Conservation (phyloP, 2,797 vertebrate genomes). For the Oophaga sylvatica region DNA sequence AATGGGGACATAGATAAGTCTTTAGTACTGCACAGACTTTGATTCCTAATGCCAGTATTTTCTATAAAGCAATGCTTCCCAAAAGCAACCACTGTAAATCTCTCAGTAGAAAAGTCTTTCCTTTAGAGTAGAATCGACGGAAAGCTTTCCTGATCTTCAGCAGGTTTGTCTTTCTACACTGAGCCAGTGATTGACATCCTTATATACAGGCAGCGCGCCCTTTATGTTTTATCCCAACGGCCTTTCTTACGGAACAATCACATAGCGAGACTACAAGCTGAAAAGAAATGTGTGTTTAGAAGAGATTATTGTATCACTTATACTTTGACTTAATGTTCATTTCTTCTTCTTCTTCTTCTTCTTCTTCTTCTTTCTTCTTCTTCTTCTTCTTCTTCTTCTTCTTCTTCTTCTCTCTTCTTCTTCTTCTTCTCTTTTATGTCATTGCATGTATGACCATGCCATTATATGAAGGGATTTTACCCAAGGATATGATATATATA, state of each 20-base stretch:
- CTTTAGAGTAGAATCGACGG: neutral
- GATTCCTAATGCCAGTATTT: conserved; percentile 49
- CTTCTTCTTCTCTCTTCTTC: neutral
- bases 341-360: neutral
- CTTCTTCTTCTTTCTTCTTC: too few species aligned
- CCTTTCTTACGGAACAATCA: conserved; percentile 36
- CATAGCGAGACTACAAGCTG: neutral
- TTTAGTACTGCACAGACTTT: conserved; percentile 21
- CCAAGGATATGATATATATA: neutral
- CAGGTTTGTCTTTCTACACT: conserved; percentile 32
- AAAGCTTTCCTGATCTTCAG: neutral
- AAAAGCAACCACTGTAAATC: conserved; percentile 31
- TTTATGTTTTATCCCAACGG: neutral
- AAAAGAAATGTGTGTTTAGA: conserved; percentile 6
- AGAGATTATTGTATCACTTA: conserved; percentile 11
- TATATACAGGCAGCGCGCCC: neutral
- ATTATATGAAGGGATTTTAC: conserved; percentile 18
- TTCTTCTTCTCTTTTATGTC: neutral
- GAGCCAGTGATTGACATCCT: conserved; percentile 18
- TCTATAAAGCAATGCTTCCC: conserved; percentile 44
- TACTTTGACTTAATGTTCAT: neutral
- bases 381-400: too few species aligned
- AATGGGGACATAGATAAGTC: conserved; percentile 33
- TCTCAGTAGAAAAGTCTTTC: conserved; percentile 10
- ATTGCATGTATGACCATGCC: conserved; percentile 11